These are phyloP conservation scores for Sinocyclocheilus maitianheensis DNA, from an alignment of 2,113 vertebrate species.

Conservation along the genomic window DNA sequence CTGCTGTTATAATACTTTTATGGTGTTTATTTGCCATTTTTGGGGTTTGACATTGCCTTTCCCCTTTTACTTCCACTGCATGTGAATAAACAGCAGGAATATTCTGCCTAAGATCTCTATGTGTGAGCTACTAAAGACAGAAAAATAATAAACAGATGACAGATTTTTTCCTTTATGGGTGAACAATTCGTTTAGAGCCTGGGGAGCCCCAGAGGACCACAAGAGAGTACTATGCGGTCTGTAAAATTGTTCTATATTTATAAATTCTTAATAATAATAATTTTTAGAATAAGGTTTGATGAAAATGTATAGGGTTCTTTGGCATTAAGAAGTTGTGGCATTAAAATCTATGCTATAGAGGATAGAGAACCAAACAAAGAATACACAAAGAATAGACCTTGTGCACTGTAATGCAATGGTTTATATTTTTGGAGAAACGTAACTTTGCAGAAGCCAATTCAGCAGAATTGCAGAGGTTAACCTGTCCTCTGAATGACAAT, in stretches of 20 bases:
- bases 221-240: neutral
- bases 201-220: neutral
- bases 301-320: too few species aligned
- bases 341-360: too few species aligned
- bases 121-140: neutral
- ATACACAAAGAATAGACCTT: too few species aligned
- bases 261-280: too few species aligned
- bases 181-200: neutral
- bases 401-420: neutral
- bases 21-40: neutral
- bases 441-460: constrained; percentile 21
- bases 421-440: neutral
- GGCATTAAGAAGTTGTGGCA: too few species aligned
- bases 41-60: neutral
- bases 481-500: constrained; percentile 2
- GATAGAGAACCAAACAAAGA: too few species aligned
- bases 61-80: neutral
- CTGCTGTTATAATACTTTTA: neutral
- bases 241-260: neutral
- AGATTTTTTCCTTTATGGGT: neutral
- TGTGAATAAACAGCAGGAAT: neutral
- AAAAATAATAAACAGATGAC: neutral
- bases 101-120: neutral
- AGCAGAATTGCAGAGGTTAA: neutral
- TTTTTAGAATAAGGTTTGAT: too few species aligned